phyloP scores from a whole-genome alignment of 2,797 vertebrate genomes.

The Macroramphosus scolopax region DNA sequence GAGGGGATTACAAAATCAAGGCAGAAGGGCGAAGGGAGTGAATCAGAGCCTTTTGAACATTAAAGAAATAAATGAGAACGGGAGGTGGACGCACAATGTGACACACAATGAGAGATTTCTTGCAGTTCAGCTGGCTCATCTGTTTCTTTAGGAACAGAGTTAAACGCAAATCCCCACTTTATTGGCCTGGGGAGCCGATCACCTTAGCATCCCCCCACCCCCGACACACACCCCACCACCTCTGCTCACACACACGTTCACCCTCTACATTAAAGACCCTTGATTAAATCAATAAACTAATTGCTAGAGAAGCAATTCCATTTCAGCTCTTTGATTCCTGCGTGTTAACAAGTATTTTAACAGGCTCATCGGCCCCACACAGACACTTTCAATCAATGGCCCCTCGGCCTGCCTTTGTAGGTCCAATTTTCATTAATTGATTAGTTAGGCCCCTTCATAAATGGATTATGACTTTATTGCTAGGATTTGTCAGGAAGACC shows the following conservation, averaged over 20 bases:
- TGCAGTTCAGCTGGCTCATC: slow-evolving; percentile 68
- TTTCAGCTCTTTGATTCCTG: slow-evolving; percentile 89
- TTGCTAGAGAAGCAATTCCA: slow-evolving; percentile 95
- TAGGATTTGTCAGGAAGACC: slow-evolving; percentile 77
- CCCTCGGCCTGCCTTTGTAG: slow-evolving; percentile 84
- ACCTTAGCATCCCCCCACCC: slow-evolving; percentile 69
- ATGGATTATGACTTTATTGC: slow-evolving; percentile 90
- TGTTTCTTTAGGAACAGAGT: slow-evolving; percentile 78
- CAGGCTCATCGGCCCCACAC: slow-evolving; percentile 83
- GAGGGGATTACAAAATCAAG: neutral
- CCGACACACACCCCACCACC: slow-evolving; percentile 78
- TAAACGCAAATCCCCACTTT: slow-evolving; percentile 73
- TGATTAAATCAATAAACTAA: slow-evolving; percentile 99
- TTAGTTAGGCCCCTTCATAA: slow-evolving; percentile 90
- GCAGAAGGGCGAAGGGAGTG: neutral
- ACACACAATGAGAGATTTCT: slow-evolving; percentile 36
- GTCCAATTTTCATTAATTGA: slow-evolving; percentile 97
- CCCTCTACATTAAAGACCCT: slow-evolving; percentile 95
- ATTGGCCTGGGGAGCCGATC: slow-evolving; percentile 69
- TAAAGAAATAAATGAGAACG: slow-evolving; percentile 12
- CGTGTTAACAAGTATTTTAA: slow-evolving; percentile 85
- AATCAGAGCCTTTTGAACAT: slow-evolving; percentile 20
- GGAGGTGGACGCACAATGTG: slow-evolving; percentile 22
- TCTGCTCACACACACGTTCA: slow-evolving; percentile 77
- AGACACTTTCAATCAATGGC: slow-evolving; percentile 88